These are phyloP conservation scores for Baronia brevicornis DNA, from an alignment of 2,888 invertebrate species.

Conservation along the genomic window DNA sequence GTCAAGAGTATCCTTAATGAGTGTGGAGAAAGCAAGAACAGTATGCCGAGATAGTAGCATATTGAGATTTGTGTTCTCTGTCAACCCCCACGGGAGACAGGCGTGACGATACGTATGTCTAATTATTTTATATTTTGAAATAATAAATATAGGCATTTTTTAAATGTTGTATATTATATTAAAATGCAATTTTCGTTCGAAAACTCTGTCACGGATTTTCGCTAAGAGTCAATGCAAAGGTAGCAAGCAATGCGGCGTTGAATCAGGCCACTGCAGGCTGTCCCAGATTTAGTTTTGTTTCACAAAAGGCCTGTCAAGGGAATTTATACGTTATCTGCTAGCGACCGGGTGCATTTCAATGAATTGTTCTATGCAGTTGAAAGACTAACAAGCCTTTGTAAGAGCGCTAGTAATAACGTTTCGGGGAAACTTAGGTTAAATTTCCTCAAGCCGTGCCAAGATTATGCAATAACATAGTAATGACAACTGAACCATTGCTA, in stretches of 20 bases:
- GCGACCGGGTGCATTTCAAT: slow-evolving; percentile 21
- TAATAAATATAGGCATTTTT: too few relatives aligned
- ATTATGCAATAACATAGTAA: slow-evolving; percentile 5
- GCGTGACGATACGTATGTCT: too few relatives aligned
- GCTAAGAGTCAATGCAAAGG: slow-evolving; percentile 10
- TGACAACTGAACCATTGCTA: not conserved
- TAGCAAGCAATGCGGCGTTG: slow-evolving; percentile 37
- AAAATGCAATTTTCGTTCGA: slow-evolving; percentile 2
- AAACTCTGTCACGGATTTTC: slow-evolving; percentile 8
- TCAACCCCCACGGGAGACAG: too few relatives aligned
- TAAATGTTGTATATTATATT: too few relatives aligned
- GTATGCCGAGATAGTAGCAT: too few relatives aligned
- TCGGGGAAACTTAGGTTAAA: slow-evolving; percentile 26
- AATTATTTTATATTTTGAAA: too few relatives aligned
- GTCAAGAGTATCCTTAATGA: too few relatives aligned
- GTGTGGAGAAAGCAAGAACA: too few relatives aligned
- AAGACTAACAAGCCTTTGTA: slow-evolving; percentile 21
- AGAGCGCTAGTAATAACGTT: slow-evolving; percentile 21
- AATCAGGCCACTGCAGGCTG: slow-evolving; percentile 66
- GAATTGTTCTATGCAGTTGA: slow-evolving; percentile 28
- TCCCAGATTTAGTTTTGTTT: slow-evolving; percentile 51
- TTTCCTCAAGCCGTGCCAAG: slow-evolving; percentile 25
- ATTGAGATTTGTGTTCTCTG: too few relatives aligned
- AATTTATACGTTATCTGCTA: slow-evolving; percentile 35
- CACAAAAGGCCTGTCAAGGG: slow-evolving; percentile 31